phyloP scores from a whole-genome alignment of 1,140 invertebrate genomes.

The Chironomus striatipennis region DNA sequence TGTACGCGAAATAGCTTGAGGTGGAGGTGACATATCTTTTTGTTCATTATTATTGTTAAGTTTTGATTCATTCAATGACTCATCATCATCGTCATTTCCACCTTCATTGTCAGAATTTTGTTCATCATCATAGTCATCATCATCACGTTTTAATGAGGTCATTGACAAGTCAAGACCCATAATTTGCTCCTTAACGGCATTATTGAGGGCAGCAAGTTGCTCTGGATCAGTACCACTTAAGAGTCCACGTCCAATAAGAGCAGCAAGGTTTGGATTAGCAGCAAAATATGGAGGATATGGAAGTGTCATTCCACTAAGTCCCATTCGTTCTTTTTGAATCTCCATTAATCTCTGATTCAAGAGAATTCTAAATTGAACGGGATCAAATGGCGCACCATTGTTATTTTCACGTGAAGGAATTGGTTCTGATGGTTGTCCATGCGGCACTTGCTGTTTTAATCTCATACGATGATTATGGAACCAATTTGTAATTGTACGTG shows the following conservation, averaged over 20 bases:
- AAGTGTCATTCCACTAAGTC: conserved; percentile 58
- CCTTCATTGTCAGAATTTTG: conserved; percentile 7
- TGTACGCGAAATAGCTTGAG: conserved; percentile 30
- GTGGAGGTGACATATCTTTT: conserved; percentile 42
- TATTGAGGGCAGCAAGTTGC: conserved; percentile 42
- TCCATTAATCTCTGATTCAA: conserved; percentile 80
- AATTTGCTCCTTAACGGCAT: conserved; percentile 64
- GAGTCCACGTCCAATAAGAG: conserved; percentile 55
- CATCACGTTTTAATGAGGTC: conserved; percentile 64
- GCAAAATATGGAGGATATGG: conserved; percentile 68
- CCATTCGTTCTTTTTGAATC: conserved; percentile 72
- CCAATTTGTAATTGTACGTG: conserved; percentile 97
- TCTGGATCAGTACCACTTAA: conserved; percentile 43
- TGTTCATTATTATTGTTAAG: conserved; percentile 46
- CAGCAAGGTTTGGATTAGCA: conserved; percentile 60
- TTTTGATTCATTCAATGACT: conserved; percentile 51
- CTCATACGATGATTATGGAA: conserved; percentile 99
- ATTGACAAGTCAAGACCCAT: conserved; percentile 73
- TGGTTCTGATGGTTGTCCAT: conserved; percentile 56
- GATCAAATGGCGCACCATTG: conserved; percentile 66
- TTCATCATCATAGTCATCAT: conserved; percentile 61
- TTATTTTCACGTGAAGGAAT: conserved; percentile 60
- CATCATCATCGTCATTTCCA: conserved; percentile 65
- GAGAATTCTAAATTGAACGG: conserved; percentile 78
- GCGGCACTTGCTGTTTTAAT: conserved; percentile 81